Conservation (phyloP, 2,888 invertebrate species). For the Aphidoletes aphidimyza region DNA sequence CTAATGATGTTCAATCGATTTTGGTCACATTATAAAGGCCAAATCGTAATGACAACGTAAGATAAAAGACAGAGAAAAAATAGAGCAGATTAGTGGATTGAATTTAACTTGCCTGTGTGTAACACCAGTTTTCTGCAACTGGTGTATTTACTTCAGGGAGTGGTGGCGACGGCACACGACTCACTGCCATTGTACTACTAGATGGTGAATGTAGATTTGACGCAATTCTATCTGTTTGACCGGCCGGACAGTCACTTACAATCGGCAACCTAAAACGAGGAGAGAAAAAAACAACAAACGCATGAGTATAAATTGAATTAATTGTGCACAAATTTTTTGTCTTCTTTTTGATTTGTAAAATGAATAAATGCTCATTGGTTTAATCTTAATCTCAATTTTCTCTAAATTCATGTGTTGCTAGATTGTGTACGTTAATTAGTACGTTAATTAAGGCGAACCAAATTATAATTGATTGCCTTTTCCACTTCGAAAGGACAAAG, state of each 20-base stretch:
- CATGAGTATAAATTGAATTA: background rate
- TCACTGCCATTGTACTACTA: conserved; percentile 94
- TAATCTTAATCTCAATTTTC: background rate
- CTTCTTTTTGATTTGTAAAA: background rate
- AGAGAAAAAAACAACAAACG: conserved; percentile 55
- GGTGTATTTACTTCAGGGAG: conserved; percentile 96
- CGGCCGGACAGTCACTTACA: conserved; percentile 80
- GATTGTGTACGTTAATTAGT: background rate
- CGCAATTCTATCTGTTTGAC: conserved; percentile 88
- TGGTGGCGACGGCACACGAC: conserved; percentile 95
- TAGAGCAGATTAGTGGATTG: background rate
- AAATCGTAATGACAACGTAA: background rate
- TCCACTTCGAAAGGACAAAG: background rate
- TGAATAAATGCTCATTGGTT: background rate
- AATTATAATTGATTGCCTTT: background rate
- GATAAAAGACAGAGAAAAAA: background rate
- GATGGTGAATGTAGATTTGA: conserved; percentile 82
- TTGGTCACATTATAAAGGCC: too few relatives aligned
- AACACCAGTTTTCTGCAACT: conserved; percentile 99
- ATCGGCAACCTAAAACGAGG: conserved; percentile 79
- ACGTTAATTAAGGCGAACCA: background rate
- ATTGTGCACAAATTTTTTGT: background rate
- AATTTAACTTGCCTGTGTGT: conserved; percentile 86
- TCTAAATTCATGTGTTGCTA: too few relatives aligned
- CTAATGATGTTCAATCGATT: too few relatives aligned